Conservation (phyloP, 2,113 vertebrate genomes). For the Greenwoodochromis staneri region DNA sequence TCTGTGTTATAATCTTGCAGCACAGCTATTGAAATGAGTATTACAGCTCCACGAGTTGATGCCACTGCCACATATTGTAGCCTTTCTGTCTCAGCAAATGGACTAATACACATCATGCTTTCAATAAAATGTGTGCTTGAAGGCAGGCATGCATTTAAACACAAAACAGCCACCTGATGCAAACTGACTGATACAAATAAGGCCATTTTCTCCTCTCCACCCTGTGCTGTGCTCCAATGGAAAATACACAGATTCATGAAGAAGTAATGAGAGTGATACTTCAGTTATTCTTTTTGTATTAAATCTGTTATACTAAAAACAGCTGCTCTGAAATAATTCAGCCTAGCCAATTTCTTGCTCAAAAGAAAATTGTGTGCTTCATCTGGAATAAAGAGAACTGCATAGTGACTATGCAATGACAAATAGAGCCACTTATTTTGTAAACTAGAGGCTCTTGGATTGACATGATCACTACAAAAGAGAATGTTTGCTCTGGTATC, state of each 20-base stretch:
- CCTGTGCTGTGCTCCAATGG: background rate
- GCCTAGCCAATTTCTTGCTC: background rate
- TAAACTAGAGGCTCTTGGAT: background rate
- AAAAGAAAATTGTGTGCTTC: background rate
- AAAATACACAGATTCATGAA: background rate
- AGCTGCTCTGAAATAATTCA: background rate
- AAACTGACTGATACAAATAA: background rate
- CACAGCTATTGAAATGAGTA: background rate
- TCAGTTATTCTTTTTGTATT: background rate
- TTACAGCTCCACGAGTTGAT: background rate
- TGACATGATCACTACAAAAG: background rate
- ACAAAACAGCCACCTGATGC: background rate
- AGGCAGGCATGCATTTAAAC: background rate
- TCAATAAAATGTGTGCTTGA: background rate
- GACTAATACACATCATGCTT: background rate
- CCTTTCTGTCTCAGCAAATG: background rate
- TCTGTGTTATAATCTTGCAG: fast-evolving
- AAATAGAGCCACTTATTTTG: background rate
- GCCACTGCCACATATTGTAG: background rate
- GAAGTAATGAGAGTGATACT: background rate
- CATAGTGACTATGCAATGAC: fast-evolving
- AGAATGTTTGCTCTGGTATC: background rate
- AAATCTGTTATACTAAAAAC: background rate
- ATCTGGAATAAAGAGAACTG: background rate
- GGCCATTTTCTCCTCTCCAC: background rate